phyloP scores from a whole-genome alignment of 2,113 vertebrate genomes.

The Pholis gunnellus region DNA sequence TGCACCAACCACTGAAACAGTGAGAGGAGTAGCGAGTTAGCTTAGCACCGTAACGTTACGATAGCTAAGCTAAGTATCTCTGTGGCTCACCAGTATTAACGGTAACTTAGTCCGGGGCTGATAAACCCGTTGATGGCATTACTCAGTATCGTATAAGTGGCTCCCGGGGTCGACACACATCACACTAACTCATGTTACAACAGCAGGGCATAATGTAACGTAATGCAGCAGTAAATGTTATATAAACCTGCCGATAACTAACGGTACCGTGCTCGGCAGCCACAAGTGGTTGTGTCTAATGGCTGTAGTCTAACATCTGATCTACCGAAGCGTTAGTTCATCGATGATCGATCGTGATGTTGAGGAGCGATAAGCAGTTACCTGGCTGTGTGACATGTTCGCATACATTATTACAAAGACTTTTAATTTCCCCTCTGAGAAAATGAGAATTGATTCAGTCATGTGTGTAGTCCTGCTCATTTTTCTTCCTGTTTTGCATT shows the following conservation, averaged over 20 bases:
- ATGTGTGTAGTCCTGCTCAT: neutral
- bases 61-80: neutral
- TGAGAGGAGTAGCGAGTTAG: conserved; percentile 49
- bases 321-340: neutral
- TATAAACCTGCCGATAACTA: conserved; percentile 2
- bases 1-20: neutral
- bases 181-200: conserved; percentile 10
- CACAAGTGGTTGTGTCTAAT: conserved; percentile 75
- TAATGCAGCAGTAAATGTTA: neutral
- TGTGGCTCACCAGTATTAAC: conserved; percentile 33
- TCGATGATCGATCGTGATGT: conserved; percentile 5
- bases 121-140: neutral
- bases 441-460: neutral
- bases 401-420: neutral
- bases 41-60: conserved; percentile 33
- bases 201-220: neutral
- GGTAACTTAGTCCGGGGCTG: conserved; percentile 16
- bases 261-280: conserved; percentile 40
- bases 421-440: neutral
- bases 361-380: neutral
- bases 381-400: neutral
- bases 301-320: neutral
- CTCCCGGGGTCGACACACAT: neutral
- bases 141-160: neutral
- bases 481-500: conserved; percentile 29